Conservation (phyloP, 2,888 invertebrate genomes). For the Tipula helvola region DNA sequence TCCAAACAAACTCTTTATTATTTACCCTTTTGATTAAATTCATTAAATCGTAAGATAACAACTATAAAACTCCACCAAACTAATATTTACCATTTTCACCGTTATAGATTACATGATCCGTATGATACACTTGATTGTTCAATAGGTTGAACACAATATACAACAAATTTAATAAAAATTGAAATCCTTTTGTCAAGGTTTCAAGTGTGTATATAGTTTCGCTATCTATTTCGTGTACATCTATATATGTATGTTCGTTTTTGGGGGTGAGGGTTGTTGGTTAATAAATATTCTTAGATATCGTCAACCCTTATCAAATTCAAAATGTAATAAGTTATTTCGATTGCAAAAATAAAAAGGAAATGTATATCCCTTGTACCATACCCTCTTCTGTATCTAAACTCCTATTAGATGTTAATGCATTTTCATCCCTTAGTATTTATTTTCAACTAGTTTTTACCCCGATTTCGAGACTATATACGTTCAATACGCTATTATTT, state of each 20-base stretch:
- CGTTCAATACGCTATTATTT: background rate
- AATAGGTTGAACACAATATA: background rate
- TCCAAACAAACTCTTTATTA: background rate
- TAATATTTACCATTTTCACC: background rate
- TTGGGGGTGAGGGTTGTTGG: background rate
- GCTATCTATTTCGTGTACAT: background rate
- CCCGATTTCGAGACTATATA: background rate
- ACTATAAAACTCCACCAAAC: background rate
- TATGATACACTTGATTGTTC: background rate
- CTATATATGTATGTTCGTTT: background rate
- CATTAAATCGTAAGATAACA: constrained; percentile 4
- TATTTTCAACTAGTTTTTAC: background rate
- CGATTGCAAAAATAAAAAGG: background rate
- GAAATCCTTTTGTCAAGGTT: background rate
- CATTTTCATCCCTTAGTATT: background rate
- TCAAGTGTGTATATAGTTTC: background rate
- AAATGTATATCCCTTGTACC: background rate
- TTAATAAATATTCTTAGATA: background rate
- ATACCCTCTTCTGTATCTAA: background rate
- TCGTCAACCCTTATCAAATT: background rate
- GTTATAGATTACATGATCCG: background rate
- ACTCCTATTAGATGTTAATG: background rate
- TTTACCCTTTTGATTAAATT: background rate
- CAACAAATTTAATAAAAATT: background rate
- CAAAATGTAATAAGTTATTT: background rate